Evolutionary conservation across 2,113 vertebrate genomes (phyloP), one percentile per base, ranked within the genome.

Genomic region (Oreochromis niloticus): DNA sequence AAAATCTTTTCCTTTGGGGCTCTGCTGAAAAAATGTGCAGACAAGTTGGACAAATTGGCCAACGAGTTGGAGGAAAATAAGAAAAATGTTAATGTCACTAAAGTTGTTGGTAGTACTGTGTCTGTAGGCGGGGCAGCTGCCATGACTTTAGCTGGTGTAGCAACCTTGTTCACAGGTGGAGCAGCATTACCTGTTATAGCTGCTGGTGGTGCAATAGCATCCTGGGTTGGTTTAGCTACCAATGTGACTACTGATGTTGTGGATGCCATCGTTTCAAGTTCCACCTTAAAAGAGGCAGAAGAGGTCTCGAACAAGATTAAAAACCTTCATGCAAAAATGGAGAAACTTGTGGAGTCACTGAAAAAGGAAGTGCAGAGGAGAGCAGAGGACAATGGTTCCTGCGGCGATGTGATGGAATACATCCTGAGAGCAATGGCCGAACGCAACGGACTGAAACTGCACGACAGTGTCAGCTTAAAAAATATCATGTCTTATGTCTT

Each of bases 321-420:
- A 9, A 19, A 39, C 6, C 61, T 39, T 34, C 16, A n/a, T 36
- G 8, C 19, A 11, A 14, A 66, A 66, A 3, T 61, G 0, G 0
- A 32, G 57, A 17, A 32, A 5, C 14, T 61, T 6, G 14, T 17
- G 30, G 4, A 59, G 1, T 59, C 4, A 14, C 56, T 57, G 56
- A 57, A 14, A 57, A 30, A 57, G 24, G 24, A 57, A 57, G 24
- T 30, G 24, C 56, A 30, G 24, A 27, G n/a, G 56, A 56, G 3
- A 56, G 22, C 6, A 13, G 55, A 24, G 55, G 6, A 56, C 22
- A 19, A 1, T 13, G 55, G 55, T 24, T 27, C 22, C 22, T 24
- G 55, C 1, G 11, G 6, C 11, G 11, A 56, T 56, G 55, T 27
- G 55, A 56, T 56, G 9, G 55, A 27, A 4, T 1, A 13, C 11